Percentiles rank a stretch among this genome's conserved stretches.
Evolutionary conservation across 2,888 invertebrate genomes (phyloP).

Genomic region (Plusia festucae): DNA sequence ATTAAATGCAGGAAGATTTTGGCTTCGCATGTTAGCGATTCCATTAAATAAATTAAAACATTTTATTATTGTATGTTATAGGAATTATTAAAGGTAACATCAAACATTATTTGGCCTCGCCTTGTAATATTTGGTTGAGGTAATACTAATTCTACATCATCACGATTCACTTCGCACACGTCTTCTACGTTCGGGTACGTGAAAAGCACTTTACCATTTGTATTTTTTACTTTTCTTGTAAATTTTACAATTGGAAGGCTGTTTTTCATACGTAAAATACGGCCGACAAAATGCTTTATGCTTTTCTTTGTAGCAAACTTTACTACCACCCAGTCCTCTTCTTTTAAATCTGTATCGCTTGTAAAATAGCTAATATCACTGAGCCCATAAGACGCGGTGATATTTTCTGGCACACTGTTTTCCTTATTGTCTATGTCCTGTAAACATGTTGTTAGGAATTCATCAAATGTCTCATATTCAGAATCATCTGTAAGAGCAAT

Average conservation of each 20-base stretch:
- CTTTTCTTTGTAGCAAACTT: conserved; percentile 38
- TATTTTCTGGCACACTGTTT: conserved; percentile 6
- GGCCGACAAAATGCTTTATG: conserved; percentile 39
- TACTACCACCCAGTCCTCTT: conserved; percentile 39
- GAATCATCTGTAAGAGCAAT: neutral
- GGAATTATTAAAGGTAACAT: conserved; percentile 29
- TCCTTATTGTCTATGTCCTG: conserved; percentile 7
- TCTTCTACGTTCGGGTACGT: conserved; percentile 43
- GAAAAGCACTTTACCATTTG: conserved; percentile 28
- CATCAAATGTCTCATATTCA: neutral
- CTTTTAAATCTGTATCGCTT: conserved; percentile 30
- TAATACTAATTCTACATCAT: conserved; percentile 42
- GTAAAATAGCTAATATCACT: conserved; percentile 17
- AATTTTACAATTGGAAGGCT: conserved; percentile 44
- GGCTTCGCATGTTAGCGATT: neutral
- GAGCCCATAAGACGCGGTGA: conserved; percentile 1
- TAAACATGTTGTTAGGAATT: neutral
- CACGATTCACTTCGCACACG: conserved; percentile 39
- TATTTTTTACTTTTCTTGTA: conserved; percentile 38
- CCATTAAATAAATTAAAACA: no score
- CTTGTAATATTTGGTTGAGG: conserved; percentile 39
- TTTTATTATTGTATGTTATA: no score
- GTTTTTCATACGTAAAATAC: conserved; percentile 30
- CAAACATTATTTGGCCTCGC: conserved; percentile 37
- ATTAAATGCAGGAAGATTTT: neutral